Evolutionary conservation across 2,797 vertebrate species (phyloP).

Genomic region (Clarias platycephalus): DNA sequence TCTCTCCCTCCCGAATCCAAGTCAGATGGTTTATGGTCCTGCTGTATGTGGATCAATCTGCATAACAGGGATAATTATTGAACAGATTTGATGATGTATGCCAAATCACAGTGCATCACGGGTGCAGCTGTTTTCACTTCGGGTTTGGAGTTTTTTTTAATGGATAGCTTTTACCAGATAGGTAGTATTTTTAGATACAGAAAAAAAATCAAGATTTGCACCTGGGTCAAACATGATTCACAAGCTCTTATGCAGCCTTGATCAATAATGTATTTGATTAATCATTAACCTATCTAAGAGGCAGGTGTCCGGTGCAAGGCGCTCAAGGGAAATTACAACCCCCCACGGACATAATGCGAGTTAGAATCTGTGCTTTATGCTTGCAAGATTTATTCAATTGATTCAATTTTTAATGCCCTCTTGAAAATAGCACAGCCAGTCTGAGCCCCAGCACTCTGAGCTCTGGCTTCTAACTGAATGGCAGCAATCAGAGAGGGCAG

Average conservation of each 20-base stretch:
- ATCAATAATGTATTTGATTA: constrained; percentile 53
- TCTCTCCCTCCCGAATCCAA: background rate
- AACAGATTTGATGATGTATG: background rate
- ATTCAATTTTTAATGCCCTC: constrained; percentile 50
- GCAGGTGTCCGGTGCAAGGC: constrained; percentile 21
- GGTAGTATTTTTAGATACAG: constrained; percentile 22
- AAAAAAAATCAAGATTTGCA: background rate
- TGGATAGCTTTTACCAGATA: background rate
- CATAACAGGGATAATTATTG: background rate
- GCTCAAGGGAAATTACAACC: constrained; percentile 45
- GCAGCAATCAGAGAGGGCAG: constrained; percentile 19
- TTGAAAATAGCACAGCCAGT: constrained; percentile 45
- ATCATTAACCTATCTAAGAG: constrained; percentile 48
- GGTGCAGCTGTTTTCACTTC: background rate
- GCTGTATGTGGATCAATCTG: background rate
- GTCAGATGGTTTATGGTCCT: background rate
- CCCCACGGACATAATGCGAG: constrained; percentile 24
- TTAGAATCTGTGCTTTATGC: constrained; percentile 33
- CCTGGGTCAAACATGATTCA: constrained; percentile 21
- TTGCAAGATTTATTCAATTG: constrained; percentile 54
- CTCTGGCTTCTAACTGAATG: background rate
- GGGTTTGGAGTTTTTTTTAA: background rate
- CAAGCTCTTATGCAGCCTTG: constrained; percentile 15
- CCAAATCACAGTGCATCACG: background rate
- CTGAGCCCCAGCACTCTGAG: constrained; percentile 7